Percentiles rank a stretch among this genome's conserved stretches.
Conservation (phyloP, 2,113 vertebrate genomes). For the Coptodon rendalli region DNA sequence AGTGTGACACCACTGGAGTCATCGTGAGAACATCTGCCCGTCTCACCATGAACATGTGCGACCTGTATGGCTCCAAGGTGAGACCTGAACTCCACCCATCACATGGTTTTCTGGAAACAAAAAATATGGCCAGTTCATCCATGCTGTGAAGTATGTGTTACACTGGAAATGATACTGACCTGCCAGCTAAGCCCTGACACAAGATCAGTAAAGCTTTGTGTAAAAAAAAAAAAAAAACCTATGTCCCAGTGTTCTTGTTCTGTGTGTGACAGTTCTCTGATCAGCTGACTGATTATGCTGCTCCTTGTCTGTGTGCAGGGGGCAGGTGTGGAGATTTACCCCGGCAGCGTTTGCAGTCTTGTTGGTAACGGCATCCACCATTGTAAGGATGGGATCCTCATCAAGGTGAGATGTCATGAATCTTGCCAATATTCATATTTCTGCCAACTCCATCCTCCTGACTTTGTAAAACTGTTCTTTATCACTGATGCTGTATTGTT, state of each 20-base stretch:
- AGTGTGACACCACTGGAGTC: conserved; percentile 91
- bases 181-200: background rate
- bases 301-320: conserved; percentile 67
- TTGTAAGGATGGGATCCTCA: conserved; percentile 93
- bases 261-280: background rate
- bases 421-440: background rate
- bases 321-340: conserved; percentile 92
- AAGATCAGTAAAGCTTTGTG: background rate
- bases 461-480: background rate
- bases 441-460: background rate
- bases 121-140: background rate
- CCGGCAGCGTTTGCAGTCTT: conserved; percentile 83
- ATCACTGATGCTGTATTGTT: background rate
- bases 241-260: background rate
- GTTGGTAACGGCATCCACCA: conserved; percentile 88
- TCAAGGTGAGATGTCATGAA: conserved; percentile 76
- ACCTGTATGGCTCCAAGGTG: conserved; percentile 95
- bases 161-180: background rate
- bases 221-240: background rate
- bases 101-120: background rate
- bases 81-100: background rate
- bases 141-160: background rate
- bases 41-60: conserved; percentile 87
- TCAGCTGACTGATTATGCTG: background rate
- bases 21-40: conserved; percentile 83